Evolutionary conservation across 1,140 invertebrate genomes (phyloP).

Genomic region (Drosophila quadrilineata): DNA sequence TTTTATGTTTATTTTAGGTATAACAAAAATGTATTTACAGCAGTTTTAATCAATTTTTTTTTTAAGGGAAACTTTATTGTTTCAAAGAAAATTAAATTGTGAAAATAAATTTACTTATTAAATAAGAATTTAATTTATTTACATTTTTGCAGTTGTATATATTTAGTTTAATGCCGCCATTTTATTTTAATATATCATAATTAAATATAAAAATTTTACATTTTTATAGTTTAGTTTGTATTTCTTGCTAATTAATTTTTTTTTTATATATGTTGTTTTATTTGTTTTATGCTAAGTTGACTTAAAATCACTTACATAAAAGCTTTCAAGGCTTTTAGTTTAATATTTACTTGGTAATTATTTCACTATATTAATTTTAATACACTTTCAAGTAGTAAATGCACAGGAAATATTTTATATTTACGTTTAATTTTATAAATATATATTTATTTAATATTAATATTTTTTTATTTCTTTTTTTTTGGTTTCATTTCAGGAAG

Average conservation of each 20-base stretch:
- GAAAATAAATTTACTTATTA: not conserved
- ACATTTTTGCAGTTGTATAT: not conserved
- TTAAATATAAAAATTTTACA: not conserved
- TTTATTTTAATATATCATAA: not conserved
- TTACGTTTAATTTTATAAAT: conserved; percentile 1
- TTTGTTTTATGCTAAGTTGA: conserved; percentile 24
- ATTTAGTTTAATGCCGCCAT: not conserved
- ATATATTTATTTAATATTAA: not conserved
- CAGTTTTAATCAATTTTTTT: conserved; percentile 26
- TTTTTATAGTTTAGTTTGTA: conserved; percentile 16
- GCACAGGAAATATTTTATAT: conserved; percentile 33
- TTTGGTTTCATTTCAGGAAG: not conserved
- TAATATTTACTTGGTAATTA: too few species aligned
- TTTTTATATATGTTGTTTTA: conserved; percentile 13
- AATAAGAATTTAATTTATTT: conserved; percentile 1
- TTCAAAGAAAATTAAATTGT: conserved; percentile 15
- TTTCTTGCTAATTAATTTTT: not conserved
- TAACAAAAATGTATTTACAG: conserved; percentile 72
- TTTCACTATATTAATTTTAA: too few species aligned
- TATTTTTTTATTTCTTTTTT: too few species aligned
- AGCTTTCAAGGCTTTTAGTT: conserved; percentile 33
- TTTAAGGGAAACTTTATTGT: conserved; percentile 17
- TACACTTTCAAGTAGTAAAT: conserved; percentile 35
- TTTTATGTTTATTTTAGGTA: conserved; percentile 25
- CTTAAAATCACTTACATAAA: conserved; percentile 47